Conservation (phyloP, 2,888 invertebrate species). For the Zhuqinia jingwanae region DNA sequence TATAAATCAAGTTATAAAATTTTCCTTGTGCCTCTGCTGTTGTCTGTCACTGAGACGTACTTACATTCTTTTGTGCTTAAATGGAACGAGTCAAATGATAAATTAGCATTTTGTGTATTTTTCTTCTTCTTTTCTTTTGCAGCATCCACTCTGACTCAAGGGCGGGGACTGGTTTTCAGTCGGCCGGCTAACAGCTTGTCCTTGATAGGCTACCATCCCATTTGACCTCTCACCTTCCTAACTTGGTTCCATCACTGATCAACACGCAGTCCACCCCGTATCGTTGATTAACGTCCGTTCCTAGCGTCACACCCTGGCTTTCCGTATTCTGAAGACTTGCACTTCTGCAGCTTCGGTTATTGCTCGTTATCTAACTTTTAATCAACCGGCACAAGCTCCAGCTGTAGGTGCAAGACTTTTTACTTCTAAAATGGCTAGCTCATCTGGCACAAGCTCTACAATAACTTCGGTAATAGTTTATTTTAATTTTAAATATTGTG, state of each 20-base stretch:
- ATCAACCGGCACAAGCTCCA: slow-evolving; percentile 25
- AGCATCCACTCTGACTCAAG: slow-evolving; percentile 59
- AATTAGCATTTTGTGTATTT: slow-evolving; percentile 13
- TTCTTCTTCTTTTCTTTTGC: slow-evolving; percentile 30
- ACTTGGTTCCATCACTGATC: neutral
- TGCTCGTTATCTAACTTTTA: neutral
- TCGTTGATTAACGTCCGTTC: neutral
- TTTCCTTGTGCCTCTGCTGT: neutral
- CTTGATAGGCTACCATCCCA: slow-evolving; percentile 51
- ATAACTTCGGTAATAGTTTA: slow-evolving; percentile 24
- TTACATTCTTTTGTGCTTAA: neutral
- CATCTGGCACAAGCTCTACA: slow-evolving; percentile 32
- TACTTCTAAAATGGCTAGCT: slow-evolving; percentile 46
- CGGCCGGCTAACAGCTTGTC: slow-evolving; percentile 62
- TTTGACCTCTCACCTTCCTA: slow-evolving; percentile 51
- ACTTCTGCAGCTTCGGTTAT: slow-evolving; percentile 6
- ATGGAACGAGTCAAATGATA: neutral
- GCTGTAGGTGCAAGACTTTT: slow-evolving; percentile 9
- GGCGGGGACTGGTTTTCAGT: slow-evolving; percentile 67
- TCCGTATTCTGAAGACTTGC: slow-evolving; percentile 28
- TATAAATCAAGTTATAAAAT: too few relatives aligned
- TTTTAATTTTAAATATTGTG: too few relatives aligned
- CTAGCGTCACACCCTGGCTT: slow-evolving; percentile 22
- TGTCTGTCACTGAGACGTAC: neutral
- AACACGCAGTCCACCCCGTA: slow-evolving; percentile 4